Conservation (phyloP, 2,113 vertebrate species). For the Cyanistes caeruleus region DNA sequence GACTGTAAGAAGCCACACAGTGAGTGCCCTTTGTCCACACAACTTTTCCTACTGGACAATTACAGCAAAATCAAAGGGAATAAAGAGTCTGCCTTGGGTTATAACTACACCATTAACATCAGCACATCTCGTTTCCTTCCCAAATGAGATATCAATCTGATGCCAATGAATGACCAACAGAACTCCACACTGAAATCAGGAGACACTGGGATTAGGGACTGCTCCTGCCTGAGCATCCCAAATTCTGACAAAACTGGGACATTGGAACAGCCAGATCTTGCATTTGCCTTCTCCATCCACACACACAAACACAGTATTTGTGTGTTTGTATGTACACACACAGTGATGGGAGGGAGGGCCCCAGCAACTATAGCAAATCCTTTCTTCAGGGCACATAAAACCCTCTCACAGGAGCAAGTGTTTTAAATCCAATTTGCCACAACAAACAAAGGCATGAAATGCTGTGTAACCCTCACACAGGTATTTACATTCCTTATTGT, state of each 20-base stretch:
- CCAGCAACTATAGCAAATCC: neutral
- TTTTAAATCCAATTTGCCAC: constrained; percentile 29
- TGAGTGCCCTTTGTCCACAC: fast-evolving
- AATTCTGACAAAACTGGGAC: neutral
- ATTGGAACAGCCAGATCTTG: fast-evolving
- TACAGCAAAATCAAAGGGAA: fast-evolving
- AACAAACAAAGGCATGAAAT: constrained; percentile 12
- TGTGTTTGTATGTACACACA: neutral
- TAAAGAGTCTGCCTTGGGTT: fast-evolving
- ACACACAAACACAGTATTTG: fast-evolving
- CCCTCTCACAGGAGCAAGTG: neutral
- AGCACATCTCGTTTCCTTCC: neutral
- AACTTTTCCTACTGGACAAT: fast-evolving
- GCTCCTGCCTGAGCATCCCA: neutral
- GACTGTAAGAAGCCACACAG: fast-evolving
- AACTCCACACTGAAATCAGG: fast-evolving
- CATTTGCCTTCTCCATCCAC: fast-evolving
- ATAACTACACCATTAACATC: fast-evolving
- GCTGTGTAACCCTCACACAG: neutral
- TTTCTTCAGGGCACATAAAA: neutral
- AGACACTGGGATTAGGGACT: fast-evolving
- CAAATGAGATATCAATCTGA: fast-evolving
- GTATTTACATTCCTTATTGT: neutral
- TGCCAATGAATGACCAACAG: fast-evolving
- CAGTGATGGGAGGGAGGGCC: neutral